Evolutionary conservation across 2,888 invertebrate species (phyloP).

Genomic region (Phania funesta): DNA sequence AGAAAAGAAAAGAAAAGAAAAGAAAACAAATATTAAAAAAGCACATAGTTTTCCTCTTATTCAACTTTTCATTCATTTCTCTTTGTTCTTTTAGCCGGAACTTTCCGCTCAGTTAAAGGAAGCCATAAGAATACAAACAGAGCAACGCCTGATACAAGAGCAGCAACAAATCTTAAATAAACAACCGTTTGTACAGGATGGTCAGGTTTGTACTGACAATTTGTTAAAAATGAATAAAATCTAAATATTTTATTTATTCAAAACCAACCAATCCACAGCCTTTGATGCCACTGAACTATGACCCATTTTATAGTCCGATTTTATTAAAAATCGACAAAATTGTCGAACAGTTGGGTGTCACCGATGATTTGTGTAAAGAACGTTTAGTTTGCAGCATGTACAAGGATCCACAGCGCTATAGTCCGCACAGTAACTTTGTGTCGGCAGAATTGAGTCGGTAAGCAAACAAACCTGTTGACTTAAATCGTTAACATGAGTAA

Average conservation of each 20-base stretch:
- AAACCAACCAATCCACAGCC: constrained; percentile 71
- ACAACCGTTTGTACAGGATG: constrained; percentile 80
- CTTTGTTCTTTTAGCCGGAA: constrained; percentile 72
- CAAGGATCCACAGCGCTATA: constrained; percentile 89
- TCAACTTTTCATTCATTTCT: neutral
- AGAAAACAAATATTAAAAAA: neutral
- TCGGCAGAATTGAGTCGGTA: constrained; percentile 94
- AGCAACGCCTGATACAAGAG: constrained; percentile 82
- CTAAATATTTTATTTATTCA: neutral
- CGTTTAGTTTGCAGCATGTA: constrained; percentile 92
- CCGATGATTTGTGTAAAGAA: constrained; percentile 87
- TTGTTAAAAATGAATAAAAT: neutral
- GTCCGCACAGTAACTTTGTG: constrained; percentile 92
- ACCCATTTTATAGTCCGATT: constrained; percentile 89
- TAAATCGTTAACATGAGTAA: no score
- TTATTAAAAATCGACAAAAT: constrained; percentile 89
- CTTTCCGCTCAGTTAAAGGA: constrained; percentile 82
- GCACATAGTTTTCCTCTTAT: neutral
- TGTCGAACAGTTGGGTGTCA: constrained; percentile 86
- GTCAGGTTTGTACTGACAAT: constrained; percentile 73
- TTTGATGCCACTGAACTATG: constrained; percentile 79
- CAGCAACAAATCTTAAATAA: constrained; percentile 83
- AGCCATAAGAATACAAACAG: constrained; percentile 82
- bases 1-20: neutral
- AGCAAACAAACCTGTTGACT: no score